phyloP scores from a whole-genome alignment of 2,113 vertebrate genomes.

The Hippolais icterina region DNA sequence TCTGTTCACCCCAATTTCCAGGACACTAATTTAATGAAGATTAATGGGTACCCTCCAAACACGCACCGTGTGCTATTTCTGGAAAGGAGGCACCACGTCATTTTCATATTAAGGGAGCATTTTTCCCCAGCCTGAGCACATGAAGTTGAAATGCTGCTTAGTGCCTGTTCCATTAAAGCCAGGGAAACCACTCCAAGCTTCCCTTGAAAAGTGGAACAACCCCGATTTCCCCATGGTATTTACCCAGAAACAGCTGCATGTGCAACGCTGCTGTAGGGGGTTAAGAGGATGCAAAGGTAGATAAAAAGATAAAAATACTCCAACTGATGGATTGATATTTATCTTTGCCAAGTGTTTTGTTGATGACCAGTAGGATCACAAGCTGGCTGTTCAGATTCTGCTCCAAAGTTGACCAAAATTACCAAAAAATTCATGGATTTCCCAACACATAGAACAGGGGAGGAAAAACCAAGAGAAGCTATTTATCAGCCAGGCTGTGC shows the following conservation, averaged over 20 bases:
- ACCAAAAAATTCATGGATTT: not conserved
- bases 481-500: not conserved
- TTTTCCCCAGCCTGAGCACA: not conserved
- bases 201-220: not conserved
- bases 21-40: conserved; percentile 22
- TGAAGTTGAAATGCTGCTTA: not conserved
- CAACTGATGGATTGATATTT: not conserved
- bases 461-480: not conserved
- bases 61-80: not conserved
- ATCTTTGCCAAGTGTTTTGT: not conserved
- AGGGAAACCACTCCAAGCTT: not conserved
- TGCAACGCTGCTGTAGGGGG: not conserved
- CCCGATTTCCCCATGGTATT: fast-evolving
- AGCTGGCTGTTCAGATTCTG: not conserved
- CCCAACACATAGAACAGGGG: not conserved
- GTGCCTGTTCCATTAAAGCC: not conserved
- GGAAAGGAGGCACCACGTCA: not conserved
- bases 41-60: conserved; percentile 24
- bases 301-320: not conserved
- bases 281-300: not conserved
- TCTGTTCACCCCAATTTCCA: conserved; percentile 7
- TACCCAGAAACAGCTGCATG: not conserved
- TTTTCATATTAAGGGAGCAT: conserved; percentile 31
- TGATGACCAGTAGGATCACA: not conserved
- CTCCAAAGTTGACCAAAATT: not conserved